These are phyloP conservation scores for Plecotus auritus DNA, from an alignment of 2,113 vertebrate species.

Conservation along the genomic window DNA sequence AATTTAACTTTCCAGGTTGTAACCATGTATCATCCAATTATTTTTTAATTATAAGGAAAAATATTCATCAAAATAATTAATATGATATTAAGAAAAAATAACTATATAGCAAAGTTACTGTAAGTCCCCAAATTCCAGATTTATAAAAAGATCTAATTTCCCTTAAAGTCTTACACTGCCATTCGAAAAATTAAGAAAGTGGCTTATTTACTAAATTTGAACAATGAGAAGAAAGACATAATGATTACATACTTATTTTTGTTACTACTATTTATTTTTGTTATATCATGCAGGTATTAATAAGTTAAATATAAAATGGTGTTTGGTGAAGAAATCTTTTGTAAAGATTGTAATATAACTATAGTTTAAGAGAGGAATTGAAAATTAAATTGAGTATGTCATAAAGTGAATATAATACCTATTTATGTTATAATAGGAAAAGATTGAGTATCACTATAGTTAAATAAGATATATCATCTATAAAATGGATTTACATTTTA, in stretches of 20 bases:
- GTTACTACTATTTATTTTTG: background rate
- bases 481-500: background rate
- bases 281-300: background rate
- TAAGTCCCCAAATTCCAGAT: background rate
- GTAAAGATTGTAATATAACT: background rate
- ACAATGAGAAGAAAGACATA: background rate
- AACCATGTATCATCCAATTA: background rate
- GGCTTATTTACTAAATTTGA: background rate
- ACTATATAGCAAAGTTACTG: background rate
- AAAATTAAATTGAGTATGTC: background rate
- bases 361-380: background rate
- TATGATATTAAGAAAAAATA: background rate
- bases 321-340: background rate
- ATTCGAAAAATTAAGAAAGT: background rate
- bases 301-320: background rate
- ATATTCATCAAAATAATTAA: background rate
- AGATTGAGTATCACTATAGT: background rate
- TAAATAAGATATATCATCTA: background rate
- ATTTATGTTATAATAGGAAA: background rate
- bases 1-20: background rate
- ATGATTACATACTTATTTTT: background rate
- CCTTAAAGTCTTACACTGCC: background rate
- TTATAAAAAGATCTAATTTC: background rate
- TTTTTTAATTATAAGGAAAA: background rate
- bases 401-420: background rate